A percentile compares a stretch with the other conserved stretches of the same genome.
phyloP scores from a whole-genome alignment of 2,888 invertebrate species.

The Byasa hedistus region DNA sequence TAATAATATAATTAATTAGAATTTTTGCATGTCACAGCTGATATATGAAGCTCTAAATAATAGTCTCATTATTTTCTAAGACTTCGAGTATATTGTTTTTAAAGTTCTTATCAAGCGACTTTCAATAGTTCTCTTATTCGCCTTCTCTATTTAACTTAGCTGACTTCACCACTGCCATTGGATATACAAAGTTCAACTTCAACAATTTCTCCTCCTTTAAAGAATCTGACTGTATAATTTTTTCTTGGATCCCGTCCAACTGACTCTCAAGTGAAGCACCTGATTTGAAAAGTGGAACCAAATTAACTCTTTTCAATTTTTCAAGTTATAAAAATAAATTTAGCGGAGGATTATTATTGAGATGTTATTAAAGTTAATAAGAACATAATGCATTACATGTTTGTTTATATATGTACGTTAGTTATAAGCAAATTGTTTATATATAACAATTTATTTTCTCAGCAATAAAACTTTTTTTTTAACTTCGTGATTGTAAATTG shows the following conservation, averaged over 20 bases:
- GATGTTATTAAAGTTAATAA: neutral
- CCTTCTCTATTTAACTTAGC: conserved; percentile 15
- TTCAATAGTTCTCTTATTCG: conserved; percentile 2
- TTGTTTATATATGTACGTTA: neutral
- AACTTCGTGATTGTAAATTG: no score
- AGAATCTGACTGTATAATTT: conserved; percentile 28
- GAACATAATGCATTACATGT: neutral
- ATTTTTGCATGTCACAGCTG: no score
- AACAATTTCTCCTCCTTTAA: conserved; percentile 25
- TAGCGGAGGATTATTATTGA: neutral
- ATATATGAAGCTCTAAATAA: neutral
- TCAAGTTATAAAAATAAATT: conserved; percentile 16
- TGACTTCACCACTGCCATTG: conserved; percentile 10
- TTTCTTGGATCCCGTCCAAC: conserved; percentile 28
- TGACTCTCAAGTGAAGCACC: conserved; percentile 23
- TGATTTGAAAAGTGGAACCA: conserved; percentile 24
- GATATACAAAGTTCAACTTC: conserved; percentile 21
- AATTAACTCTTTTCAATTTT: conserved; percentile 27
- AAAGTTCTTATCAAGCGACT: neutral
- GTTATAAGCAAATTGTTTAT: neutral
- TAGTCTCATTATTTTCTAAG: neutral
- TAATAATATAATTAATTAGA: no score
- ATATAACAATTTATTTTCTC: no score
- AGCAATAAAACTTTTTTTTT: no score
- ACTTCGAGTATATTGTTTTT: neutral